These are phyloP conservation scores for Drosophila baimaii DNA, from an alignment of 1,140 invertebrate species.

Conservation along the genomic window DNA sequence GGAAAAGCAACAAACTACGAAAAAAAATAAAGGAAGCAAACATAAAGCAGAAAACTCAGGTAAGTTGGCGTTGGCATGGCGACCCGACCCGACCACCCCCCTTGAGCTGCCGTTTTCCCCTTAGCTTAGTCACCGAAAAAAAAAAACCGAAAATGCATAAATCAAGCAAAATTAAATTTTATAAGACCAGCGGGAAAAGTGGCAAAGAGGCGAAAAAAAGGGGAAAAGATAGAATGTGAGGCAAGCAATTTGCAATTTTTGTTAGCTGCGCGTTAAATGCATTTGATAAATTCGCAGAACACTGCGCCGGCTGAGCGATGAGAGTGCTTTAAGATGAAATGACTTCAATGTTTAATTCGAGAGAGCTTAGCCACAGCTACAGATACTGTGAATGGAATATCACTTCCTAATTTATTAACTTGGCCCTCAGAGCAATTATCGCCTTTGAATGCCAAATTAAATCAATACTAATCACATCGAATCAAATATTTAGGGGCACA, in stretches of 20 bases:
- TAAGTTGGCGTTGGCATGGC: slow-evolving; percentile 62
- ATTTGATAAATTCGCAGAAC: slow-evolving; percentile 39
- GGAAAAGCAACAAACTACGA: slow-evolving; percentile 53
- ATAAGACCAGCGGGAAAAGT: slow-evolving; percentile 36
- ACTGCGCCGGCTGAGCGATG: background rate
- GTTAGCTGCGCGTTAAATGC: slow-evolving; percentile 52
- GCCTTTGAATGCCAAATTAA: slow-evolving; percentile 9
- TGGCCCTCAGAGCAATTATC: background rate
- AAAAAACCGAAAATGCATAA: slow-evolving; percentile 65
- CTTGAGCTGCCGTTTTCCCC: slow-evolving; percentile 17
- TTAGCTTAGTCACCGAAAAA: slow-evolving; percentile 6
- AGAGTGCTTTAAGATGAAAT: slow-evolving; percentile 24
- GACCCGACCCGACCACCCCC: slow-evolving; percentile 36
- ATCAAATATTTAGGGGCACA: no score
- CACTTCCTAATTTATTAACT: slow-evolving; percentile 4
- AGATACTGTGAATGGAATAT: background rate
- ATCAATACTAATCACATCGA: background rate
- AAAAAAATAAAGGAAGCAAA: slow-evolving; percentile 53
- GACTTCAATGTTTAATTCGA: slow-evolving; percentile 1
- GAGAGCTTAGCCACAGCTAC: no score
- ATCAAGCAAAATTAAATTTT: slow-evolving; percentile 79
- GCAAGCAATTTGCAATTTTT: slow-evolving; percentile 62
- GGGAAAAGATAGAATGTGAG: slow-evolving; percentile 46
- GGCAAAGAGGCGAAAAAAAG: slow-evolving; percentile 35
- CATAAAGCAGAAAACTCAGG: slow-evolving; percentile 65